Percentiles rank a stretch among this genome's conserved stretches.
Evolutionary conservation across 2,797 vertebrate species (phyloP).

Genomic region (Acipenser ruthenus): DNA sequence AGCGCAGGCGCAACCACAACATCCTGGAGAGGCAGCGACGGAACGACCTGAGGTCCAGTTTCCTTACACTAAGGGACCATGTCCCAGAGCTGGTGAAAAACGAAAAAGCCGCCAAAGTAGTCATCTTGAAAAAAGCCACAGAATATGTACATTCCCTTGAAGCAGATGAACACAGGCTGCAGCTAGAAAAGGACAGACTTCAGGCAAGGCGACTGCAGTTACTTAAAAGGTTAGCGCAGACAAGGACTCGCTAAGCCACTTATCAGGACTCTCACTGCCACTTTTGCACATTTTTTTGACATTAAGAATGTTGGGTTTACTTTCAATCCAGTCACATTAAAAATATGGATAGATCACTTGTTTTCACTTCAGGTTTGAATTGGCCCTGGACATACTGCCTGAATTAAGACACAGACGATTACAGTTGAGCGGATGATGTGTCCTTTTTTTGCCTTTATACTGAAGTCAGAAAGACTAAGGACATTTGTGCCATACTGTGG

Average conservation of each 20-base stretch:
- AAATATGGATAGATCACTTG: conserved; percentile 35
- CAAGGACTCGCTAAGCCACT: conserved; percentile 82
- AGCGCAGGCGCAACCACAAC: conserved; percentile 93
- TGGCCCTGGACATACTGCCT: conserved; percentile 15
- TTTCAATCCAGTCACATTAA: conserved; percentile 77
- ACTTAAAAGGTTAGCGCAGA: conserved; percentile 77
- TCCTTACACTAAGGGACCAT: conserved; percentile 88
- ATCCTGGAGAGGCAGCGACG: conserved; percentile 93
- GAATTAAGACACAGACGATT: conserved; percentile 14
- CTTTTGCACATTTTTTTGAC: conserved; percentile 99
- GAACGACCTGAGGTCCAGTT: conserved; percentile 93
- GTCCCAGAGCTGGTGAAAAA: conserved; percentile 92
- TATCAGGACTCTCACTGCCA: conserved; percentile 87
- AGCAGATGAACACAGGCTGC: conserved; percentile 72
- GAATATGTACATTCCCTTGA: conserved; percentile 87
- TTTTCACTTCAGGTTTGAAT: conserved; percentile 17
- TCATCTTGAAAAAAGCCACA: conserved; percentile 94
- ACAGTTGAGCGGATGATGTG: conserved; percentile 43
- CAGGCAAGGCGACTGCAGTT: conserved; percentile 80
- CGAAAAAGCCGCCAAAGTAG: conserved; percentile 94
- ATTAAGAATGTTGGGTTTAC: conserved; percentile 98
- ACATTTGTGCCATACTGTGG: conserved; percentile 44
- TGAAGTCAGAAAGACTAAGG: conserved; percentile 37
- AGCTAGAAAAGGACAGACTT: conserved; percentile 83
- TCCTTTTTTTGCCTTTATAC: conserved; percentile 50